Percentiles rank a stretch among this genome's conserved stretches.
These are phyloP conservation scores for Trachurus trachurus DNA, from an alignment of 2,797 vertebrate genomes.

Conservation along the genomic window DNA sequence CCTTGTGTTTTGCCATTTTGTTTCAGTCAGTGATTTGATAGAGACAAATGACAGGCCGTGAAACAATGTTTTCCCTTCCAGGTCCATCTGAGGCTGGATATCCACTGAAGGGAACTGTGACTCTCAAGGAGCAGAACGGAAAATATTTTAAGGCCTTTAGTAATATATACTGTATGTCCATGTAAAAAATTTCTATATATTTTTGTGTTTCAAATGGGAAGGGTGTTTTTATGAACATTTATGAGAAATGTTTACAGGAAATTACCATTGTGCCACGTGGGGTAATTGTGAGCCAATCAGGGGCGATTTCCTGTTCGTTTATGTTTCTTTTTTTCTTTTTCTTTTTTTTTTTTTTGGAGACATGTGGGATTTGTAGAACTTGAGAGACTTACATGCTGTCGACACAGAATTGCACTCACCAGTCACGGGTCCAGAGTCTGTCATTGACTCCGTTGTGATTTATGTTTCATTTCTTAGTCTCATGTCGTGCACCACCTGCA, in stretches of 20 bases:
- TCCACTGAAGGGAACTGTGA: conserved; percentile 84
- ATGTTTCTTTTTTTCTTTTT: conserved; percentile 20
- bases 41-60: background rate
- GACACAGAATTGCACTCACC: conserved; percentile 79
- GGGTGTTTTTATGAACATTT: conserved; percentile 80
- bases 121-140: conserved; percentile 80
- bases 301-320: conserved; percentile 69
- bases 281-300: conserved; percentile 78
- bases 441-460: conserved; percentile 47
- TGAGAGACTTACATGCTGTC: conserved; percentile 71
- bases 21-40: background rate
- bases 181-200: conserved; percentile 85
- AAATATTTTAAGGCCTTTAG: conserved; percentile 88
- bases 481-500: conserved; percentile 39
- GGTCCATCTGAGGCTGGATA: conserved; percentile 71
- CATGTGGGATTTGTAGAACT: conserved; percentile 56
- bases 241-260: conserved; percentile 83
- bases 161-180: conserved; percentile 75
- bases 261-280: conserved; percentile 82
- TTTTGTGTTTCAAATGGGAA: conserved; percentile 80
- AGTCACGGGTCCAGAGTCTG: conserved; percentile 69
- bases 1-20: background rate
- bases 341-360: conserved; percentile 32
- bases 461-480: conserved; percentile 48
- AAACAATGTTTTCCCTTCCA: conserved; percentile 57